These are phyloP conservation scores for Palythoa caribaeorum DNA, from an alignment of 92 coral and sea anemone genomes.

Conservation along the genomic window DNA sequence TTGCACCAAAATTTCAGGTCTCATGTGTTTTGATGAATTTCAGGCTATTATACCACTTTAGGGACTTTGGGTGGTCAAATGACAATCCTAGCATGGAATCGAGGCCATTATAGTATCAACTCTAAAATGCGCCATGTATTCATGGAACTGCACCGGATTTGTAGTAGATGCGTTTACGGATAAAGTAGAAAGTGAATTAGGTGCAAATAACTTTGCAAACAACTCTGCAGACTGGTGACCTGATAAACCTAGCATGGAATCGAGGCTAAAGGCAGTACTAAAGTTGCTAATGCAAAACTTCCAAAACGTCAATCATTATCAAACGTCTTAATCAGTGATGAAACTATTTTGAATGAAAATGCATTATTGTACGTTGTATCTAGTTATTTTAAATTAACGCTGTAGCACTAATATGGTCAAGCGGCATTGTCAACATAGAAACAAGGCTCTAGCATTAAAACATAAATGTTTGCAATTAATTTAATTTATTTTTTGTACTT, in stretches of 20 bases:
- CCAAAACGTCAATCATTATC: not conserved
- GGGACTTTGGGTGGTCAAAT: too few relatives aligned
- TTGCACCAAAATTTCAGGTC: not conserved
- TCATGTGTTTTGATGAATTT: too few relatives aligned
- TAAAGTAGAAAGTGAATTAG: not conserved
- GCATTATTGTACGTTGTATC: not conserved
- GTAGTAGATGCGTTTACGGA: not conserved
- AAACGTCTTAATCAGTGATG: not conserved
- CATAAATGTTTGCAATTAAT: not conserved
- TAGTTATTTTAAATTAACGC: not conserved
- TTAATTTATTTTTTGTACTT: too few relatives aligned
- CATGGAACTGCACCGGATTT: conserved; percentile 5
- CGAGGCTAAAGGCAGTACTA: not conserved
- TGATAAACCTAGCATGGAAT: too few relatives aligned
- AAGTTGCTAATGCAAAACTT: not conserved
- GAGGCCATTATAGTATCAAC: too few relatives aligned
- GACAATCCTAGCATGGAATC: too few relatives aligned
- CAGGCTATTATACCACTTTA: too few relatives aligned
- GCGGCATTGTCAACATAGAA: not conserved
- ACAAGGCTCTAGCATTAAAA: not conserved
- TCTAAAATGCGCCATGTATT: not conserved
- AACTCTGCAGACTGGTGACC: not conserved
- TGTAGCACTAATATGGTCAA: not conserved
- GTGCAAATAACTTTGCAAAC: conserved; percentile 4
- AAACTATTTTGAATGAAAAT: too few relatives aligned